phyloP scores from a whole-genome alignment of 2,888 invertebrate species.

The Napeogenes inachia region DNA sequence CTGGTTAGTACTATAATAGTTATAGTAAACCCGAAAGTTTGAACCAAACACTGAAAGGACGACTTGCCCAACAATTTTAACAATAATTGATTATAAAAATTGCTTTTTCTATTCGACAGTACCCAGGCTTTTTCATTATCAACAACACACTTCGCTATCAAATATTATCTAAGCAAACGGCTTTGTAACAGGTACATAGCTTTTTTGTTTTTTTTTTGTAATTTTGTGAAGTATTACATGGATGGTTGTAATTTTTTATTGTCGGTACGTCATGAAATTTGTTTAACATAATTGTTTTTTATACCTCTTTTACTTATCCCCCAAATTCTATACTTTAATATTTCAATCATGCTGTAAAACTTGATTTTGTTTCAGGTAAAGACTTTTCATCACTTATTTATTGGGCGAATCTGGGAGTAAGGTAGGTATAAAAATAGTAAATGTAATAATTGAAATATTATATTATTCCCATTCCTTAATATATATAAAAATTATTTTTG shows the following conservation, averaged over 20 bases:
- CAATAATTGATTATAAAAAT: too few species aligned
- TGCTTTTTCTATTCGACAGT: slow-evolving; percentile 31
- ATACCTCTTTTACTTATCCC: background rate
- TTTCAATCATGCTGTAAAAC: background rate
- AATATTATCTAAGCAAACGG: slow-evolving; percentile 40
- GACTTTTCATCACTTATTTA: background rate
- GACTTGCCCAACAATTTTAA: background rate
- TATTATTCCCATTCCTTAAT: background rate
- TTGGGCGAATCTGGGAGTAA: background rate
- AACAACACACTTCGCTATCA: slow-evolving; percentile 28
- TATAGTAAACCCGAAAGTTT: too few species aligned
- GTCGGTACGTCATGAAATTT: background rate
- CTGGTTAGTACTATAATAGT: too few species aligned
- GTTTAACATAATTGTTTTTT: background rate
- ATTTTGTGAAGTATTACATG: slow-evolving; percentile 13
- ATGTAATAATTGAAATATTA: background rate
- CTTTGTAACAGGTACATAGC: slow-evolving; percentile 39
- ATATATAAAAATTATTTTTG: background rate
- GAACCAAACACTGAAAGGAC: too few species aligned
- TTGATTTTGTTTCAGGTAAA: slow-evolving; percentile 1
- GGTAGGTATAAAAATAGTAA: background rate
- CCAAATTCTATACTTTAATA: background rate
- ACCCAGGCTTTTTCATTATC: slow-evolving; percentile 34
- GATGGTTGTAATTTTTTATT: background rate
- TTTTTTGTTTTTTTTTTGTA: slow-evolving; percentile 26